These are phyloP conservation scores for Ptychadena robeensis DNA, from an alignment of 2,797 vertebrate genomes.

Conservation along the genomic window DNA sequence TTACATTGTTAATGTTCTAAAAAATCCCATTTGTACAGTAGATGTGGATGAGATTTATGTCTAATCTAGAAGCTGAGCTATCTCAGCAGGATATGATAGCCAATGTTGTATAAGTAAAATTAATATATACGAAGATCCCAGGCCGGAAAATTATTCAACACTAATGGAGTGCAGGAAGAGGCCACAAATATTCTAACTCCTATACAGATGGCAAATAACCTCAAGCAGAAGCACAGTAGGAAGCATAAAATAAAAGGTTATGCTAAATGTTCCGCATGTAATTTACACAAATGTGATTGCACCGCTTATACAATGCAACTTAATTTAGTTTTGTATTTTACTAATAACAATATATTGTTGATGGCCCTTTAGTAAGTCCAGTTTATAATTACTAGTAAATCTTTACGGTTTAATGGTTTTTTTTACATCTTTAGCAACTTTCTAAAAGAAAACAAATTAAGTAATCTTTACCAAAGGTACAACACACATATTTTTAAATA, in stretches of 20 bases:
- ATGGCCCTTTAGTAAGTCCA: neutral
- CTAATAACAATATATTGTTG: neutral
- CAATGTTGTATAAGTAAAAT: constrained; percentile 47
- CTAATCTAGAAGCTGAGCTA: constrained; percentile 51
- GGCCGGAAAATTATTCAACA: constrained; percentile 48
- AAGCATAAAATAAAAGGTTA: constrained; percentile 7
- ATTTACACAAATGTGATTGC: constrained; percentile 6
- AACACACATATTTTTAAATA: too few species aligned
- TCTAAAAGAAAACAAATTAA: too few species aligned
- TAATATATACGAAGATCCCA: constrained; percentile 37
- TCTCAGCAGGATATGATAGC: constrained; percentile 51
- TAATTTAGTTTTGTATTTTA: neutral
- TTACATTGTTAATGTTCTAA: constrained; percentile 46
- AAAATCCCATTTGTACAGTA: constrained; percentile 43
- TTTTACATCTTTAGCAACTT: too few species aligned
- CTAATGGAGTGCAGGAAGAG: constrained; percentile 16
- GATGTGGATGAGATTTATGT: constrained; percentile 54
- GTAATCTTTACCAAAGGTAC: too few species aligned
- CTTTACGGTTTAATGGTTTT: too few species aligned
- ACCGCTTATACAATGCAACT: neutral
- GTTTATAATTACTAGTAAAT: neutral
- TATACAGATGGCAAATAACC: constrained; percentile 26
- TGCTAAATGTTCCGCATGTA: constrained; percentile 17
- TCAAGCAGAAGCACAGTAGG: constrained; percentile 15
- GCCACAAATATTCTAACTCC: constrained; percentile 8